These are phyloP conservation scores for Aleiodes testaceus DNA, from an alignment of 2,888 invertebrate genomes.

Conservation along the genomic window DNA sequence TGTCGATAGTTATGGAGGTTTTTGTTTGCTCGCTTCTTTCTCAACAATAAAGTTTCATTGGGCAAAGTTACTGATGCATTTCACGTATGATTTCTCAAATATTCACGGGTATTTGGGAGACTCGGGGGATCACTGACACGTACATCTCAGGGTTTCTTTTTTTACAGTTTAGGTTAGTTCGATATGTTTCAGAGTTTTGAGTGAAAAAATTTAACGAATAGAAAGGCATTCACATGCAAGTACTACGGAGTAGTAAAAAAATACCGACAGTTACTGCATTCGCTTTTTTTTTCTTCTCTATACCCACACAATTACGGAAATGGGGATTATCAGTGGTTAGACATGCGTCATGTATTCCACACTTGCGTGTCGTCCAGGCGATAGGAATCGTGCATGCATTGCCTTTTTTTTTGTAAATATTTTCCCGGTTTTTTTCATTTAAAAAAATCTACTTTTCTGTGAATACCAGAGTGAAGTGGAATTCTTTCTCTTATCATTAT, in stretches of 20 bases:
- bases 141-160: too few relatives aligned
- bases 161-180: not conserved
- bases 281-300: not conserved
- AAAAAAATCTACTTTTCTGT: not conserved
- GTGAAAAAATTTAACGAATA: conserved; percentile 2
- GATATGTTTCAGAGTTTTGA: not conserved
- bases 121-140: too few relatives aligned
- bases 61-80: too few relatives aligned
- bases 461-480: too few relatives aligned
- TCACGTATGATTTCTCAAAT: too few relatives aligned
- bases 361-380: conserved; percentile 43
- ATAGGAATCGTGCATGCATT: conserved; percentile 31
- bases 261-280: not conserved
- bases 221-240: conserved; percentile 13
- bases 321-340: conserved; percentile 20
- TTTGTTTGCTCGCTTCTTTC: too few relatives aligned
- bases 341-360: conserved; percentile 50
- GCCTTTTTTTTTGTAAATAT: not conserved
- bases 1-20: too few relatives aligned
- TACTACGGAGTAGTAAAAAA: conserved; percentile 4
- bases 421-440: conserved; percentile 4
- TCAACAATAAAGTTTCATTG: too few relatives aligned
- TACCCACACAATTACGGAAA: not conserved
- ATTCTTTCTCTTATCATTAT: too few relatives aligned
- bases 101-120: too few relatives aligned